Conservation (phyloP, 2,113 vertebrate genomes). For the Sebastes schlegelii region DNA sequence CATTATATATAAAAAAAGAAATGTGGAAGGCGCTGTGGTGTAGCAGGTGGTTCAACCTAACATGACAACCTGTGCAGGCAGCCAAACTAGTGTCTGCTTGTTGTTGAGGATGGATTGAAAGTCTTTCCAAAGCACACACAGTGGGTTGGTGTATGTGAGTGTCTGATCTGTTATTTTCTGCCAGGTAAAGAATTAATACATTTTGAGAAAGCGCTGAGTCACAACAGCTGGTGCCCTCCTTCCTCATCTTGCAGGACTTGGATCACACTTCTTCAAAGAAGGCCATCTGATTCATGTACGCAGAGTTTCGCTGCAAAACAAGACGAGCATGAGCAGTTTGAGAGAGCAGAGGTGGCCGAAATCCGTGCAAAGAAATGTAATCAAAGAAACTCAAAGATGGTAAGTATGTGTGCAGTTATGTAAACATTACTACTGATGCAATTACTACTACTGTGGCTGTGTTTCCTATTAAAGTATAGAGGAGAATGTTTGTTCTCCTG, state of each 20-base stretch:
- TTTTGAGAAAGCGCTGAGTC: constrained; percentile 18
- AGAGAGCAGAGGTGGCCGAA: not conserved
- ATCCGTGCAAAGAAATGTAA: not conserved
- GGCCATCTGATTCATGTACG: constrained; percentile 86
- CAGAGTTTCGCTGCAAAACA: constrained; percentile 85
- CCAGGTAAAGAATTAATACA: constrained; percentile 17
- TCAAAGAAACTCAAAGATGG: not conserved
- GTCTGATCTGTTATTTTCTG: constrained; percentile 25
- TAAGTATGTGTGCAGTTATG: not conserved
- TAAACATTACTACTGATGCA: not conserved
- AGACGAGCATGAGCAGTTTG: constrained; percentile 9
- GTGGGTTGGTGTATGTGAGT: not conserved
- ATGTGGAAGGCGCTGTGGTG: constrained; percentile 30
- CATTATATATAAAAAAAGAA: constrained; percentile 12
- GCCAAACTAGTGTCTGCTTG: constrained; percentile 7
- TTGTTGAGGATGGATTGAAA: constrained; percentile 15
- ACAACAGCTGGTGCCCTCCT: constrained; percentile 16
- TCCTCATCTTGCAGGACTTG: not conserved
- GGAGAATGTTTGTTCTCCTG: not conserved
- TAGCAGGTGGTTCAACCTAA: constrained; percentile 9
- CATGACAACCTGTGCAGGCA: constrained; percentile 13
- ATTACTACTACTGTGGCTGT: not conserved
- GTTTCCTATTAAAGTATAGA: not conserved
- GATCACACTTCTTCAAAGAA: constrained; percentile 86
- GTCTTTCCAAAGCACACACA: constrained; percentile 44